Conservation (phyloP, 2,797 vertebrate genomes). For the Bufotes viridis region DNA sequence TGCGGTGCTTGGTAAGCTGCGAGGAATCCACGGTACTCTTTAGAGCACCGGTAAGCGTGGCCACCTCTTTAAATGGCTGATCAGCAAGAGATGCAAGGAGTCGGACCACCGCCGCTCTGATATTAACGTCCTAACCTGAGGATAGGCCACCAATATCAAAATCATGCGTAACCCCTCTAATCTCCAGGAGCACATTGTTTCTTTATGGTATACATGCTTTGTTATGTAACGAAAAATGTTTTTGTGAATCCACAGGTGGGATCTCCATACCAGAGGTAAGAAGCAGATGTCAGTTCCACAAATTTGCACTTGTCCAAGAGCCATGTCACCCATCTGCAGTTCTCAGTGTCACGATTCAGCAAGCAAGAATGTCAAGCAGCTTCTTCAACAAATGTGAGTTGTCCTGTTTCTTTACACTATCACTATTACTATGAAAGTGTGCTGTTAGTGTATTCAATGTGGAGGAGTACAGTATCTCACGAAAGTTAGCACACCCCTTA, state of each 20-base stretch:
- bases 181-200: background rate
- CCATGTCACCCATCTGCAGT: slow-evolving; percentile 55
- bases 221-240: background rate
- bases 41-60: too few relatives aligned
- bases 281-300: slow-evolving; percentile 4
- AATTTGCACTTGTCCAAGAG: slow-evolving; percentile 37
- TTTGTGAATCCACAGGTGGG: slow-evolving; percentile 58
- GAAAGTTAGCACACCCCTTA: too few relatives aligned
- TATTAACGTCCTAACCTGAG: too few relatives aligned
- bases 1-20: too few relatives aligned
- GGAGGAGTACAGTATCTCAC: too few relatives aligned
- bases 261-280: slow-evolving; percentile 41
- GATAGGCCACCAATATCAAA: too few relatives aligned
- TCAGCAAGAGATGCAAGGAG: too few relatives aligned
- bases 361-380: slow-evolving; percentile 64
- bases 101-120: too few relatives aligned
- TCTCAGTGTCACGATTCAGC: slow-evolving; percentile 52
- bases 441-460: background rate
- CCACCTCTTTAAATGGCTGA: too few relatives aligned
- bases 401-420: background rate
- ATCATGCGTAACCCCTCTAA: too few relatives aligned
- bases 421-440: background rate
- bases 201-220: background rate
- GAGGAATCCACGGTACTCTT: too few relatives aligned
- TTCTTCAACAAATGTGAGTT: slow-evolving; percentile 73